These are phyloP conservation scores for Plecotus auritus DNA, from an alignment of 2,113 vertebrate genomes.

Conservation along the genomic window DNA sequence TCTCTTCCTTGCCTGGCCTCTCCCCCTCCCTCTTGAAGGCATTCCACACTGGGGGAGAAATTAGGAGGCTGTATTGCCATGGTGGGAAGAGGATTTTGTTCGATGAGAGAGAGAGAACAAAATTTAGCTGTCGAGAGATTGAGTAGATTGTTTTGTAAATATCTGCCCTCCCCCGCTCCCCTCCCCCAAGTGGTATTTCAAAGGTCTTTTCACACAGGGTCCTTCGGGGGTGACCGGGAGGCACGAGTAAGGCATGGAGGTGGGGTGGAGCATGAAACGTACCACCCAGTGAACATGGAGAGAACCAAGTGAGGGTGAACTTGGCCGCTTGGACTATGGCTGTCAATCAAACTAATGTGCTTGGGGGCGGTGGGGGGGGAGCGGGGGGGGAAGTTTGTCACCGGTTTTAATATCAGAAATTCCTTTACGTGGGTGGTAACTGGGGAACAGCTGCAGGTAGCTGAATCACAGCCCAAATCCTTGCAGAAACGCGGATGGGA, in stretches of 20 bases:
- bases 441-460: constrained; percentile 79
- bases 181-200: not conserved
- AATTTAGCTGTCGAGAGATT: not conserved
- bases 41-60: not conserved
- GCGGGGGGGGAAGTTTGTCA: constrained; percentile 54
- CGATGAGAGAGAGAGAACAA: not conserved
- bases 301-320: not conserved
- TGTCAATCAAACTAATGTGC: constrained; percentile 66
- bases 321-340: constrained; percentile 15
- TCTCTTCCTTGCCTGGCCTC: not conserved
- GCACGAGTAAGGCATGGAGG: accelerated
- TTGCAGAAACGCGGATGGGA: constrained; percentile 55
- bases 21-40: not conserved
- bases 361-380: not conserved
- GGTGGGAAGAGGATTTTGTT: not conserved
- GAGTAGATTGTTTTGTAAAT: not conserved
- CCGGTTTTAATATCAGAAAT: constrained; percentile 75
- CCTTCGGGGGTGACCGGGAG: not conserved
- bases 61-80: not conserved
- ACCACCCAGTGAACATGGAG: not conserved
- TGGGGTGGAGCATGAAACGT: not conserved
- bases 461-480: constrained; percentile 76
- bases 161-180: not conserved
- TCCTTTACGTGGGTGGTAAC: constrained; percentile 77
- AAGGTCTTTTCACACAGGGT: not conserved